Evolutionary conservation across 1,140 invertebrate genomes (phyloP), one percentile per base, ranked within the genome.

Genomic region (Chymomyza costata): DNA sequence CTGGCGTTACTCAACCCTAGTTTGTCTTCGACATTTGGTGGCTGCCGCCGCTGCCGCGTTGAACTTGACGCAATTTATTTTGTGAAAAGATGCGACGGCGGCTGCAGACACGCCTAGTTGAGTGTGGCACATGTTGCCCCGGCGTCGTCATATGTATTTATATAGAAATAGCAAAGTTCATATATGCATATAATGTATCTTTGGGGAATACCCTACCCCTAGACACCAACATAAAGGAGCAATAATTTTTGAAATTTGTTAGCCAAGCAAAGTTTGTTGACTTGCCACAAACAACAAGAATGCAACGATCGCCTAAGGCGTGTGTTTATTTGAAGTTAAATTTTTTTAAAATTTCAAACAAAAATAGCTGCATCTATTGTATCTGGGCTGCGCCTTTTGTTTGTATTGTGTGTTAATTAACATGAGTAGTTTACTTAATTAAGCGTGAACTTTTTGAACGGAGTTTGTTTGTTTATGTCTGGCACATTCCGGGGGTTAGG

Each of bases 31-130:
- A 78, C 73, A 67, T 80, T 78, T 80, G 71, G 66, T 66, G 65
- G 73, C 21, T 3, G 21, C 21, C 21, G 21, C 21, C 21, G 3
- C 3, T 25, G 3, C 21, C 3, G 16, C 60, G 74, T 81, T 80
- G 73, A 80, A 80, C 73, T 80, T 80, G 73, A 69, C 64, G 73
- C 74, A 73, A 80, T 80, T 81, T 71, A 81, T 80, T 80, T 81
- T 73, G 64, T 80, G 50, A 68, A 68, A 73, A 44, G 41, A 44
- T 44, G 61, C 55, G 43, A 50, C 55, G 51, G 25, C 37, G 56
- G 37, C 41, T 18, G n/a, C 54, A 76, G 73, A 52, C 71, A 78
- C 66, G 71, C 71, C 71, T 80, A 78, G 71, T 78, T 78, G 73
- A 18, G 48, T 58, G 48, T 49, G 1, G 58, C 73, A 78, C 67